Conservation (phyloP, 2,797 vertebrate species). For the Aythya fuligula region DNA sequence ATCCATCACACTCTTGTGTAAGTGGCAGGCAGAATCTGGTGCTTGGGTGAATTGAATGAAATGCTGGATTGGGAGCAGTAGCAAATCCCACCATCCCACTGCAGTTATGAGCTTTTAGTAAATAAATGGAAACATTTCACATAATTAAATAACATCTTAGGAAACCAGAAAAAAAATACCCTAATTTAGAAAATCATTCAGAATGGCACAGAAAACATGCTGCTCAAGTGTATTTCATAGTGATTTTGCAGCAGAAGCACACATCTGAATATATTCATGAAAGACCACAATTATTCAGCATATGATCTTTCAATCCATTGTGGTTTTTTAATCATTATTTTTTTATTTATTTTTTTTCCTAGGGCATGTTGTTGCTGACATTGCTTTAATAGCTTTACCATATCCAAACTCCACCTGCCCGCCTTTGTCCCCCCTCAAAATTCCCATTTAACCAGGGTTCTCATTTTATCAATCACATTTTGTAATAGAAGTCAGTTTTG, state of each 20-base stretch:
- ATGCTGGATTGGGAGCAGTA: constrained; percentile 42
- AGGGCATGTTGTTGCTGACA: neutral
- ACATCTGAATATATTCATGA: constrained; percentile 11
- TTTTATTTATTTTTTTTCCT: neutral
- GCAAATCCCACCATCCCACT: constrained; percentile 45
- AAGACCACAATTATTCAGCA: constrained; percentile 54
- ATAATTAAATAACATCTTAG: constrained; percentile 69
- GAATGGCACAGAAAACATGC: constrained; percentile 54
- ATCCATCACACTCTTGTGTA: neutral
- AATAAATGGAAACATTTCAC: constrained; percentile 68
- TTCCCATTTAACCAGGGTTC: constrained; percentile 35
- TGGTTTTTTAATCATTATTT: neutral
- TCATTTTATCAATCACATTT: constrained; percentile 51
- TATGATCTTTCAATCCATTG: constrained; percentile 12
- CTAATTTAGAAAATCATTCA: constrained; percentile 63
- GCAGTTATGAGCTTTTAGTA: constrained; percentile 57
- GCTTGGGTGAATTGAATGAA: constrained; percentile 15
- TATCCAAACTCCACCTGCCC: neutral
- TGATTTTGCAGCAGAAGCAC: constrained; percentile 44
- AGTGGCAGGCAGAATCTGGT: neutral
- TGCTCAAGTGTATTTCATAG: constrained; percentile 51
- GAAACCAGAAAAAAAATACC: constrained; percentile 24
- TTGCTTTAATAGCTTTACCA: constrained; percentile 27
- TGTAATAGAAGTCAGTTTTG: constrained; percentile 12
- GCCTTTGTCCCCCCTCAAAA: neutral